Percentiles rank a stretch among this genome's conserved stretches.
Conservation (phyloP, 2,113 vertebrate species). For the Dolichotis patagonum region DNA sequence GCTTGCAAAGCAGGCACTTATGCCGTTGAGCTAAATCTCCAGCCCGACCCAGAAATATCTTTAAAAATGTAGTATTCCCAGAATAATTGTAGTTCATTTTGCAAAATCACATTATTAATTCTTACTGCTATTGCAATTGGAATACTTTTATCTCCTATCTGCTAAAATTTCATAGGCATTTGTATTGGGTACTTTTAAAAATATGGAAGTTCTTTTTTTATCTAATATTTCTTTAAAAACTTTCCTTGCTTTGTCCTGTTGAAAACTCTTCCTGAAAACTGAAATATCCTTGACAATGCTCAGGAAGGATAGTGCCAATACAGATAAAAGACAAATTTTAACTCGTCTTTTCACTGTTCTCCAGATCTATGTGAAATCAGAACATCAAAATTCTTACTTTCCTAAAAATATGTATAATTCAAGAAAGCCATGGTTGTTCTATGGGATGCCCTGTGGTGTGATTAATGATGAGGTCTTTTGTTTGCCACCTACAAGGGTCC, state of each 20-base stretch:
- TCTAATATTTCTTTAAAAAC: neutral
- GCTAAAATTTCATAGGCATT: neutral
- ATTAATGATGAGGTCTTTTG: neutral
- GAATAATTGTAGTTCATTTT: conserved; percentile 4
- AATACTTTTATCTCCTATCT: neutral
- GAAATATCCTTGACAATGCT: neutral
- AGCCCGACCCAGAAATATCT: neutral
- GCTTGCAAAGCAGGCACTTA: no score
- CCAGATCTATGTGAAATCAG: conserved; percentile 6
- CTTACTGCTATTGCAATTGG: neutral
- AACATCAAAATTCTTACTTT: neutral
- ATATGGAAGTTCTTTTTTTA: neutral
- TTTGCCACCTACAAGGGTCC: neutral
- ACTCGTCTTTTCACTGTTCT: neutral
- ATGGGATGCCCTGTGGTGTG: no score
- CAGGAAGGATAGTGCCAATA: neutral
- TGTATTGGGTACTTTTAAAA: neutral
- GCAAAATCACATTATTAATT: neutral
- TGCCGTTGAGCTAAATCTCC: no score
- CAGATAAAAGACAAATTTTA: neutral
- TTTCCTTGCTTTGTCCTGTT: neutral
- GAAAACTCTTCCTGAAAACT: neutral
- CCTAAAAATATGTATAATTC: neutral
- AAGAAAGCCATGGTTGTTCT: neutral
- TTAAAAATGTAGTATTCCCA: conserved; percentile 6